Base-by-base conservation (phyloP, 2,888 invertebrate genomes). In the Hydraecia micacea region DNA sequence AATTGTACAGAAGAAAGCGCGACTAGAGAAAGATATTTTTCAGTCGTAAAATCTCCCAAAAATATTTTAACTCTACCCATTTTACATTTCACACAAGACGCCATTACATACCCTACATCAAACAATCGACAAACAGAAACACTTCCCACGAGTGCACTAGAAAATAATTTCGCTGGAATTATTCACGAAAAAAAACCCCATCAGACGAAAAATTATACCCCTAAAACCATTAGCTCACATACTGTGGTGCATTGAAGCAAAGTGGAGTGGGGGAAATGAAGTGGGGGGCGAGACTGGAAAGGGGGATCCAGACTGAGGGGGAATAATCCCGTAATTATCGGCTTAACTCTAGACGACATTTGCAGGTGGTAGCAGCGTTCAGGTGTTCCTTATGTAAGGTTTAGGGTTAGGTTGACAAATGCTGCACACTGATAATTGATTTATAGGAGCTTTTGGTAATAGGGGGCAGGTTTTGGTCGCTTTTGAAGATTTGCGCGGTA, bases 281-380 rank as follows among this genome's bases (percentile, higher is more conserved):
- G 91, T 88, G 90, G 91, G 91, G 91, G 83, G 85, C 86, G 90
- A 90, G 89, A 90, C 91, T 90, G 91, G 90, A 86, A 89, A 91
- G 92, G 91, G 91, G 91, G 84, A 83, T 80, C 80, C 79, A 89
- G 89, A 86, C 90, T 73, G 80, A 88, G 88, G 93, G 93, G 92
- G 92, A 87, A 93, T 96, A 96, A 96, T 96, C 96, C 96, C 89
- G 93, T 96, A 96, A 96, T 96, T 96, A 96, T 96, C 96, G 94
- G 96, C 96, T 96, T 96, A 96, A 94, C 96, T 94, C 94, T 91
- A 96, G 95, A 95, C 95, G 95, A 94, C 96, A 95, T 94, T 95
- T 92, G 93, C 96, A 96, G 96, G 96, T 95, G 95, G 93, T 91
- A 92, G 92, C 90, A 91, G 92, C 92, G 91, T 83, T 88, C 92